Evolutionary conservation across 2,797 vertebrate genomes (phyloP).

Genomic region (Melanotaenia maccullochi): DNA sequence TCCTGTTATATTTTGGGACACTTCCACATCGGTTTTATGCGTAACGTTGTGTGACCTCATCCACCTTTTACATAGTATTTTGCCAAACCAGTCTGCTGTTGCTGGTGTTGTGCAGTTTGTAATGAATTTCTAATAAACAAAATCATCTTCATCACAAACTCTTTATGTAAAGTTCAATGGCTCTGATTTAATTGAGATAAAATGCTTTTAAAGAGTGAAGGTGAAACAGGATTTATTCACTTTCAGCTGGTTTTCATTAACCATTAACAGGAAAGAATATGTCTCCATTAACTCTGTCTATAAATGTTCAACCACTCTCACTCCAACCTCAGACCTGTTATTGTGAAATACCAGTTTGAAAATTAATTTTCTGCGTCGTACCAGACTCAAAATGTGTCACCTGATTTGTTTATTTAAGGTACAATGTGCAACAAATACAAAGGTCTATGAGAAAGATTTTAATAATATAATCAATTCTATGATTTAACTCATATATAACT

Average conservation of each 20-base stretch:
- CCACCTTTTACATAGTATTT: neutral
- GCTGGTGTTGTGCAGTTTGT: neutral
- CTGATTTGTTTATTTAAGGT: neutral
- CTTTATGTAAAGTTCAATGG: neutral
- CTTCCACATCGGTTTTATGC: neutral
- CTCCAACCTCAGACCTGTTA: neutral
- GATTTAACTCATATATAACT: too few relatives aligned
- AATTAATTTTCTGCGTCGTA: neutral
- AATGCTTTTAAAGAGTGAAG: neutral
- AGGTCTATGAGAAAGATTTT: too few relatives aligned
- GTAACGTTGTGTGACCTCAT: neutral
- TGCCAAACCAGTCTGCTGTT: too few relatives aligned
- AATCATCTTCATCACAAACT: neutral
- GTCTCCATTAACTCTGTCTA: neutral
- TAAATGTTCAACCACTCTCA: slow-evolving; percentile 19
- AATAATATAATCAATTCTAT: too few relatives aligned
- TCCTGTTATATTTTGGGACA: neutral
- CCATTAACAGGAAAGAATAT: slow-evolving; percentile 20
- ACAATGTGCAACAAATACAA: neutral
- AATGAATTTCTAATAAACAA: too few relatives aligned
- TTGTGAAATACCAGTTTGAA: neutral
- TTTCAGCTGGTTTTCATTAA: slow-evolving; percentile 15
- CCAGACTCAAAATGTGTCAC: neutral
- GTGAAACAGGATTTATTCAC: too few relatives aligned
- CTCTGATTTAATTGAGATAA: neutral